phyloP scores from a whole-genome alignment of 2,113 vertebrate species.

The Phoenicopterus ruber region DNA sequence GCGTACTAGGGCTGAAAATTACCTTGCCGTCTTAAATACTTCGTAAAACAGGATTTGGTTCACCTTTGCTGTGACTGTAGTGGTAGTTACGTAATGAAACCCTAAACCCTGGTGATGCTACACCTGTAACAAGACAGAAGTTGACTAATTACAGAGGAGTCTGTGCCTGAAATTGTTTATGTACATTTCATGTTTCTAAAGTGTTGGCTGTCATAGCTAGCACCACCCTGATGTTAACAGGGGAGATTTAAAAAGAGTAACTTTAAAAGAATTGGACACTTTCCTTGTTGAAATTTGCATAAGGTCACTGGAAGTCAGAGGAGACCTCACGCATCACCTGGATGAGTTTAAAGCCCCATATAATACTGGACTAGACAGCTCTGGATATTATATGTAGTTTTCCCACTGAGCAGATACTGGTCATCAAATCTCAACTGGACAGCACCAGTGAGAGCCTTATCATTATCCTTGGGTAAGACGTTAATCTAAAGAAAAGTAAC shows the following conservation, averaged over 20 bases:
- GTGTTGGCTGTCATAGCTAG: neutral
- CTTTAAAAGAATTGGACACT: neutral
- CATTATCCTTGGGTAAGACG: neutral
- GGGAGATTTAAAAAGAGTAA: neutral
- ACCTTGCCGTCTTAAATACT: neutral
- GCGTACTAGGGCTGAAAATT: neutral
- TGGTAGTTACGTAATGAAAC: constrained; percentile 46
- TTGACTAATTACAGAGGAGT: constrained; percentile 45
- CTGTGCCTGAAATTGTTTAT: constrained; percentile 29
- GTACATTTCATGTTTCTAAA: neutral
- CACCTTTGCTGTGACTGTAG: neutral
- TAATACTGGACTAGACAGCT: neutral
- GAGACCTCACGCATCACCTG: neutral
- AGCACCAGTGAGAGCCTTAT: neutral
- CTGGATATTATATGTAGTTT: neutral
- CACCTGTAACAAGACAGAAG: constrained; percentile 32
- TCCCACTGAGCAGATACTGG: neutral
- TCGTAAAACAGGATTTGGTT: constrained; percentile 39
- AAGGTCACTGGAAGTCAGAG: neutral
- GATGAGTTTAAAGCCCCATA: neutral
- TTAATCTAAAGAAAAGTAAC: neutral
- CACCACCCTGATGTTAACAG: constrained; percentile 5
- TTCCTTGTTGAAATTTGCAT: neutral
- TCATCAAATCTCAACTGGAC: neutral
- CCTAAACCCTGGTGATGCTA: constrained; percentile 16